Base-by-base conservation (phyloP, 1,140 invertebrate genomes). In the Caerostris darwini region DNA sequence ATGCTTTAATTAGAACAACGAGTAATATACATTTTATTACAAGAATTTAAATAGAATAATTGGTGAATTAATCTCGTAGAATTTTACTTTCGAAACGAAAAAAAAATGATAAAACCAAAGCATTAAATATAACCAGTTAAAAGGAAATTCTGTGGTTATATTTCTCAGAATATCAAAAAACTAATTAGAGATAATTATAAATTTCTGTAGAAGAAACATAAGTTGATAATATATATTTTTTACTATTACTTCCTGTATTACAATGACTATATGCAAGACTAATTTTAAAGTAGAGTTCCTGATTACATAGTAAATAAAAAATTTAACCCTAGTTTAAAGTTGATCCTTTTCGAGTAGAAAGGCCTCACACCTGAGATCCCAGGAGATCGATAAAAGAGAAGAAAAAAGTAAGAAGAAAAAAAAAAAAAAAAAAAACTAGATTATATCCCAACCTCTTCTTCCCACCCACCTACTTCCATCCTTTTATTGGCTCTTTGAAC, bases 401-500 rank as follows among this genome's bases (percentile, higher is more conserved):
- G 69, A 19, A 77, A 34, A 34, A 34, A 34, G 34, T 34, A 34
- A 34, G 50, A 77, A 34, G 7, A 77, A 34, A 77, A 77, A 77
- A 77, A 77, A 34, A 77, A 77, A 34, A 19, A 77, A 34, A 77
- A 77, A 77, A 77, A 77, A 77, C 19, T 77, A 10, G 19, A 77
- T 77, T 77, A 53, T 77, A 77, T 77, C 69, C 69, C 12, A 50
- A 34, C 69, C 50, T 71, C 34, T 34, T 77, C 34, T 34, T 34
- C 34, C 69, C 69, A 14, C 59, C 59, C 59, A 14, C 17, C 17
- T 17, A 61, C 59, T 5, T 77, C 69, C 19, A 53, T 77, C 69
- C 50, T 77, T 77, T 77, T 77, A 77, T 77, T 77, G 34, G 69
- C 69, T 77, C 69, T 77, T 77, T 77, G 69, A 77, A 77, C 69